phyloP scores from a whole-genome alignment of 1,140 invertebrate genomes.

The Calosoma granatense region DNA sequence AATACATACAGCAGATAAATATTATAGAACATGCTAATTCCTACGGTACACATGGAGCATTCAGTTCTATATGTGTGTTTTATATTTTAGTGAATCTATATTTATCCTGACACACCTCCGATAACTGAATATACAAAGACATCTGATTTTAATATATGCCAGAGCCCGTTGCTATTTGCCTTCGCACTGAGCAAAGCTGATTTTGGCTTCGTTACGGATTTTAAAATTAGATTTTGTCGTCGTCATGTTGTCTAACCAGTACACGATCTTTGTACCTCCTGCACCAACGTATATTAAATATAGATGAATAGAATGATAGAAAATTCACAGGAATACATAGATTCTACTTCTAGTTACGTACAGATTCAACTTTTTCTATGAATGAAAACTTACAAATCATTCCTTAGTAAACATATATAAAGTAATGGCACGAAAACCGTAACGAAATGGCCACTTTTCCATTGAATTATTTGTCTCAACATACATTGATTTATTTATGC shows the following conservation, averaged over 20 bases:
- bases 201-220: neutral
- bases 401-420: neutral
- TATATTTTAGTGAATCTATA: too few relatives aligned
- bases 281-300: neutral
- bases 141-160: neutral
- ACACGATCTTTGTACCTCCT: constrained; percentile 1
- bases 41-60: too few relatives aligned
- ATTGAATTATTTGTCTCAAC: too few relatives aligned
- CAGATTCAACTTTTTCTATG: neutral
- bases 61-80: too few relatives aligned
- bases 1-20: too few relatives aligned
- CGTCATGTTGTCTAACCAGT: neutral
- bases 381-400: neutral
- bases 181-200: neutral
- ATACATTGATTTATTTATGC: too few relatives aligned
- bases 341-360: neutral
- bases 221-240: neutral
- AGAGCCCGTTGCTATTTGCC: neutral
- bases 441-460: too few relatives aligned
- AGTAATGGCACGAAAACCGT: neutral
- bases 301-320: neutral
- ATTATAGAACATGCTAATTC: too few relatives aligned
- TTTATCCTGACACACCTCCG: too few relatives aligned
- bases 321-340: neutral
- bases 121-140: too few relatives aligned